Evolutionary conservation across 2,113 vertebrate genomes (phyloP).

Genomic region (Planiliza haematocheilus): DNA sequence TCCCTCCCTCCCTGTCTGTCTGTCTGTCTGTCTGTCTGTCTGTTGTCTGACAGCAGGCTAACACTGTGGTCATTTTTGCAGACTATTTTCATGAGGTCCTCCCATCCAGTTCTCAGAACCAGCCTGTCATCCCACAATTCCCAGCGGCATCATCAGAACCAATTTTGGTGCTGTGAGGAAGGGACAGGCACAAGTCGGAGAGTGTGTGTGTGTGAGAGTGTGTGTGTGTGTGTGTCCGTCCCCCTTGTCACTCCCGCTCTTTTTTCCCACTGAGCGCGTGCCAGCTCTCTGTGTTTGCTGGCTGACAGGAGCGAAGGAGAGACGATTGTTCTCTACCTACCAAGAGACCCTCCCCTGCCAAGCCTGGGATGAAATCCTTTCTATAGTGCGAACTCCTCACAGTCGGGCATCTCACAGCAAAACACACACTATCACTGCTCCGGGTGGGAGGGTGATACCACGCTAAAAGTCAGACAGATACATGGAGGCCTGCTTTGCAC

Average conservation of each 20-base stretch:
- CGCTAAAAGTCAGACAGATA: conserved; percentile 58
- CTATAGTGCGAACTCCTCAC: conserved; percentile 70
- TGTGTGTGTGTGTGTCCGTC: conserved; percentile 55
- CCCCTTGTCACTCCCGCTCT: conserved; percentile 70
- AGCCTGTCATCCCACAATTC: conserved; percentile 66
- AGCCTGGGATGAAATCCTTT: conserved; percentile 78
- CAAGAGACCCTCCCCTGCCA: conserved; percentile 81
- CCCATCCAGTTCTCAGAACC: conserved; percentile 66
- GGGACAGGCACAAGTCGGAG: conserved; percentile 40
- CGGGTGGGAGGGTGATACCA: conserved; percentile 65
- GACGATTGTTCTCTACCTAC: conserved; percentile 76
- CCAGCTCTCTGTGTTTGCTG: conserved; percentile 83
- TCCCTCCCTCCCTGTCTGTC: conserved; percentile 7
- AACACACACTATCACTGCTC: conserved; percentile 63
- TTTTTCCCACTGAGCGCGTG: conserved; percentile 76
- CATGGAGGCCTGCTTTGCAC: conserved; percentile 57
- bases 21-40: conserved; percentile 59
- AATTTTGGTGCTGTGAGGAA: conserved; percentile 59
- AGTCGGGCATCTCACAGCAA: conserved; percentile 64
- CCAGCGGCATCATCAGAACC: conserved; percentile 58
- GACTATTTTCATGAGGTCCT: conserved; percentile 67
- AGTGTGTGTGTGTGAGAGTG: conserved; percentile 16
- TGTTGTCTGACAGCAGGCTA: conserved; percentile 61
- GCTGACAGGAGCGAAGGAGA: conserved; percentile 76
- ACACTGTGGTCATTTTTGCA: conserved; percentile 70